Evolutionary conservation across 2,888 invertebrate species (phyloP).

Genomic region (Leptopilina drosophilae): DNA sequence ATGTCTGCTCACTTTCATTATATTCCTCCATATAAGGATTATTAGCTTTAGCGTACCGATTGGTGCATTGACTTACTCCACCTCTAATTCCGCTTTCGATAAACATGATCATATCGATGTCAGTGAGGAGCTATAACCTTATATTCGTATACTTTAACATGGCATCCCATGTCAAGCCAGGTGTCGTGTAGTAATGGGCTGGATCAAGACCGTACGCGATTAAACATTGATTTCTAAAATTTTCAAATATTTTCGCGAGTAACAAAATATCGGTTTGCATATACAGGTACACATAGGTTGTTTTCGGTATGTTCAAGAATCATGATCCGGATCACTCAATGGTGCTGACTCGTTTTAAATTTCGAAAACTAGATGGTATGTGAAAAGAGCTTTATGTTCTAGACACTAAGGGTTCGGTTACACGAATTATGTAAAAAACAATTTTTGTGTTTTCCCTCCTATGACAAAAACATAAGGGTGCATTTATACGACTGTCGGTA

Average conservation of each 20-base stretch:
- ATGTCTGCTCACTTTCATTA: no score
- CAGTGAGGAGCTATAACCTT: slow-evolving; percentile 24
- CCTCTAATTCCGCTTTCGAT: slow-evolving; percentile 12
- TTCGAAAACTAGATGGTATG: no score
- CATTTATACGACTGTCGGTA: no score
- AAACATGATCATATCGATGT: slow-evolving; percentile 18
- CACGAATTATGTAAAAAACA: no score
- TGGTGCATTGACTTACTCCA: slow-evolving; percentile 50
- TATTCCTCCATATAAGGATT: slow-evolving; percentile 11
- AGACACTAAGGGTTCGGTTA: no score
- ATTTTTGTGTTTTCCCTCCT: no score
- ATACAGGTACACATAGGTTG: not conserved
- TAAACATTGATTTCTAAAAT: slow-evolving; percentile 51
- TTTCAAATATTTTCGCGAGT: slow-evolving; percentile 47
- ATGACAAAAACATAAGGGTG: no score
- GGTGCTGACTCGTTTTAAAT: no score
- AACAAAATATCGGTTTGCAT: not conserved
- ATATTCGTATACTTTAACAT: slow-evolving; percentile 51
- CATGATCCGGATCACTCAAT: no score
- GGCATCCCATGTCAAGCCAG: slow-evolving; percentile 50
- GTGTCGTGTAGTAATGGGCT: slow-evolving; percentile 45
- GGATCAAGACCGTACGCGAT: slow-evolving; percentile 43
- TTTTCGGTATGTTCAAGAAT: no score
- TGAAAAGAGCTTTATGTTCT: no score
- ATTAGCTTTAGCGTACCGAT: slow-evolving; percentile 56